A percentile compares a stretch with the other conserved stretches of the same genome.
Evolutionary conservation across 53 echinoderm and acorn worm species (phyloP).

Genomic region (Luidia sarsii): DNA sequence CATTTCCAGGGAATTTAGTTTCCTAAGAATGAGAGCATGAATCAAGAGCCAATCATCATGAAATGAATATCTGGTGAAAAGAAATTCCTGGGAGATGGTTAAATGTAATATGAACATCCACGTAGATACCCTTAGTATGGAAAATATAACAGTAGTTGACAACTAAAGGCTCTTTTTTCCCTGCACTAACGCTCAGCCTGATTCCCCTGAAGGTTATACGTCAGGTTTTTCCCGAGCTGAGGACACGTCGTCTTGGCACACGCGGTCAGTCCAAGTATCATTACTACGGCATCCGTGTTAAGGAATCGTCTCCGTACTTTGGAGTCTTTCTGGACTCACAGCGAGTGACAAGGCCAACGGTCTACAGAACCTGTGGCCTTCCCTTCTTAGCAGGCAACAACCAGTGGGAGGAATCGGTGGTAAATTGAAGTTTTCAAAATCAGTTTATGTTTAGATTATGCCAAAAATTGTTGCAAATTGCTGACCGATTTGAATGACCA

Average conservation of each 20-base stretch:
- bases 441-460: background rate
- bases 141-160: too few relatives aligned
- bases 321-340: constrained; percentile 56
- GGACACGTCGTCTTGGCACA: constrained; percentile 81
- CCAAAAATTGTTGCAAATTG: background rate
- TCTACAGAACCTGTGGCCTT: constrained; percentile 13
- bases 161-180: background rate
- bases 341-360: constrained; percentile 35
- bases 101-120: too few relatives aligned
- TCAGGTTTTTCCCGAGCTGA: constrained; percentile 74
- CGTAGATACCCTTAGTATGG: too few relatives aligned
- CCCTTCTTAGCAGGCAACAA: constrained; percentile 2
- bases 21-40: too few relatives aligned
- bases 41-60: too few relatives aligned
- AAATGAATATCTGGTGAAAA: too few relatives aligned
- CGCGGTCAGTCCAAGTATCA: constrained; percentile 95
- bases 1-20: too few relatives aligned
- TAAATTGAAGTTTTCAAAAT: constrained; percentile 5
- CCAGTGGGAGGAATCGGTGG: constrained; percentile 19
- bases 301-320: constrained; percentile 68
- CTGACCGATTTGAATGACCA: too few relatives aligned
- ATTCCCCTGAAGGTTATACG: constrained; percentile 61
- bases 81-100: too few relatives aligned
- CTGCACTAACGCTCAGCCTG: too few relatives aligned
- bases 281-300: constrained; percentile 88